Conservation (phyloP, 2,888 invertebrate species). For the Halocaridina rubra region DNA sequence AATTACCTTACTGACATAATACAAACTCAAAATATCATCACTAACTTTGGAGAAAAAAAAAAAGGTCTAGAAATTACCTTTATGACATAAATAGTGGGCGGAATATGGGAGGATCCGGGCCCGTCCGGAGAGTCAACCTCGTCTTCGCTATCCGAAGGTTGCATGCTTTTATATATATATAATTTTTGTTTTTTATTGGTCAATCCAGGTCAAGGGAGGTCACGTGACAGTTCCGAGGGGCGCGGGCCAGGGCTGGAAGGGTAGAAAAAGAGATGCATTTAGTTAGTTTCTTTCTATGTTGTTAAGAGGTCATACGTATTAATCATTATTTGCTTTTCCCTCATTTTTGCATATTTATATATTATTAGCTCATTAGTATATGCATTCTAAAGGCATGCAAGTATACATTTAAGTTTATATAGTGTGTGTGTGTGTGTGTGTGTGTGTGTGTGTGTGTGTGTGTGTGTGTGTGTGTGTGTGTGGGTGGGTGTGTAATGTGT, state of each 20-base stretch:
- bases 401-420: too few relatives aligned
- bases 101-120: constrained; percentile 58
- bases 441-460: background rate
- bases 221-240: constrained; percentile 22
- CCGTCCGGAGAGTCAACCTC: constrained; percentile 58
- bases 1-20: too few relatives aligned
- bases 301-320: background rate
- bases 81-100: constrained; percentile 62
- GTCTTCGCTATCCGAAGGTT: constrained; percentile 58
- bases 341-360: background rate
- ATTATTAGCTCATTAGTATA: background rate
- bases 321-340: background rate
- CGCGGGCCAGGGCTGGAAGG: constrained; percentile 6
- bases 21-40: too few relatives aligned
- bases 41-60: too few relatives aligned
- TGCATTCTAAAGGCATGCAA: background rate
- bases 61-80: constrained; percentile 31
- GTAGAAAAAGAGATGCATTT: background rate
- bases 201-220: constrained; percentile 24
- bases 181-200: background rate
- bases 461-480: background rate
- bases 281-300: background rate
- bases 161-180: constrained; percentile 22
- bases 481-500: background rate
- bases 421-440: background rate